Evolutionary conservation across 1,140 invertebrate genomes (phyloP), one percentile per base, ranked within the genome.

Genomic region (Drosophila tsacasi): DNA sequence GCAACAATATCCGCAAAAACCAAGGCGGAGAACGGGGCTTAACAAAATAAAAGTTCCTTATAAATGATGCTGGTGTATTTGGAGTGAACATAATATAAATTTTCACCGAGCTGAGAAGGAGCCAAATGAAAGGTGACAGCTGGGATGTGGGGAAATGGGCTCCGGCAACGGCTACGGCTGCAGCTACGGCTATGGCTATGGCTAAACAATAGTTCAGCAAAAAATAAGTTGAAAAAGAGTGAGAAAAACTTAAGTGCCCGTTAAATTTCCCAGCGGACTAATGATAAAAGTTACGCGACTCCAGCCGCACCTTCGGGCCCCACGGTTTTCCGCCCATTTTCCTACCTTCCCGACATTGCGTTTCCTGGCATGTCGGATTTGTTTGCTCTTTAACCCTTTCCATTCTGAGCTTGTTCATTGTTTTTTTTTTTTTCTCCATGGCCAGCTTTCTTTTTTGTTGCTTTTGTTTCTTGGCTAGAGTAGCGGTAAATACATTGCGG

Each of bases 181-280:
- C 42, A n/a, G 50, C 63, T 3, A 40, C 17, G 17, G 17, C 39
- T n/a, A 32, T 10, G 59, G 21, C 37, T 72, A 89, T 79, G 81
- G 81, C 79, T 76, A 84, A 89, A 90, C 85, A 89, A 89, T 89
- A 89, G 78, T 82, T 77, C 66, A 73, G 66, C 39, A 71, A 87
- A 69, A 81, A 86, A 82, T 74, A 86, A 79, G 79, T 90, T 84
- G 75, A 90, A 79, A 89, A 60, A 78, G 85, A 89, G 78, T 90
- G 75, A 76, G 69, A 77, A 84, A 80, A 84, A 89, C 85, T 90
- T 89, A 89, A 89, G 85, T 89, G 85, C 85, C 85, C 85, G 85
- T 89, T 89, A 89, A 89, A 89, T 89, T 89, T 89, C 85, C 85
- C 85, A 89, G 19, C 81, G 85, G 85, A 84, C 85, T 89, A 89